Conservation (phyloP, 2,113 vertebrate species). For the Gracilinanus agilis region DNA sequence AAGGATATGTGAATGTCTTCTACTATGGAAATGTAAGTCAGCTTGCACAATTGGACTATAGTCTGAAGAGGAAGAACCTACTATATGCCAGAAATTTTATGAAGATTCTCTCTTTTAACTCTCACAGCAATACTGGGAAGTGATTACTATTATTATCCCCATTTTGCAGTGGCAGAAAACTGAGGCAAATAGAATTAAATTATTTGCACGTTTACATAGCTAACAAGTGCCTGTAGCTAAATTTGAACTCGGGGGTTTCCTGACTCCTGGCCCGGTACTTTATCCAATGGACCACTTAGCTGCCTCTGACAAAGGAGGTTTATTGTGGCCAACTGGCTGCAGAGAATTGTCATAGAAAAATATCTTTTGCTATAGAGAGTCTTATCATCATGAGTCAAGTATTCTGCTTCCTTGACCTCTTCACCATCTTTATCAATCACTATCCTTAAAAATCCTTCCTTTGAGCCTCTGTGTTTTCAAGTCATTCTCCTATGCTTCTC, state of each 20-base stretch:
- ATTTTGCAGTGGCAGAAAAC: not conserved
- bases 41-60: not conserved
- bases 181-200: not conserved
- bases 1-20: not conserved
- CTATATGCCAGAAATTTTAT: not conserved
- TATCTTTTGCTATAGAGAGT: not conserved
- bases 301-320: not conserved
- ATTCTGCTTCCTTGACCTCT: not conserved
- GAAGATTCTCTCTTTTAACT: not conserved
- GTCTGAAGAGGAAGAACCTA: not conserved
- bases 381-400: not conserved
- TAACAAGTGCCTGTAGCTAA: not conserved
- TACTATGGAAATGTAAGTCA: not conserved
- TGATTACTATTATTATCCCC: not conserved
- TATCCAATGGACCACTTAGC: not conserved
- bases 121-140: not conserved
- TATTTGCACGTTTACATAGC: not conserved
- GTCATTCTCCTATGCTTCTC: not conserved
- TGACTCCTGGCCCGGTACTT: not conserved
- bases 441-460: not conserved
- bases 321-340: not conserved
- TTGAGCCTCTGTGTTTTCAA: not conserved
- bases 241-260: not conserved
- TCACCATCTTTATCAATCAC: not conserved
- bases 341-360: not conserved